These are phyloP conservation scores for Lepidochrysops patricia DNA, from an alignment of 2,888 invertebrate genomes.

Conservation along the genomic window DNA sequence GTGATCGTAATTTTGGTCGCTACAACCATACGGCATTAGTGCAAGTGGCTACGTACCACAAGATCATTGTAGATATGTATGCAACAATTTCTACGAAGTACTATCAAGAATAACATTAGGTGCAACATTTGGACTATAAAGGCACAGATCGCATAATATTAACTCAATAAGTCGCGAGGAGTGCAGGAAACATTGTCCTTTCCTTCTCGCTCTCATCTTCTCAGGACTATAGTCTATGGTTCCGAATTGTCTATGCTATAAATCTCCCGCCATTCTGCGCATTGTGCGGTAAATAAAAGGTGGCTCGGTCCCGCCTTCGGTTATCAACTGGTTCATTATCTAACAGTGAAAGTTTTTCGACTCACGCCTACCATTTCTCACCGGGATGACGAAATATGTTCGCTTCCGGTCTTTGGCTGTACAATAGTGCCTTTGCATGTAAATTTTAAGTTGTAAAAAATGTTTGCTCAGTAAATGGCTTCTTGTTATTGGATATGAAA, in stretches of 20 bases:
- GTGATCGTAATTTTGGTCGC: no score
- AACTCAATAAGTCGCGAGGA: neutral
- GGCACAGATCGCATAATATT: no score
- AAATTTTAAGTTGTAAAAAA: neutral
- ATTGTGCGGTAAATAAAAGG: conserved; percentile 3
- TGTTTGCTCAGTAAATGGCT: neutral
- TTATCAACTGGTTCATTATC: conserved; percentile 30
- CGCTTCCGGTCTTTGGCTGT: neutral
- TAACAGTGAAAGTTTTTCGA: conserved; percentile 29
- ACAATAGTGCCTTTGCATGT: neutral
- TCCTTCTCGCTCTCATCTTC: neutral
- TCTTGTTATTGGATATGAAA: no score
- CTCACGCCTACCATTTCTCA: conserved; percentile 13
- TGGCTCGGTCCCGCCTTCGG: conserved; percentile 12
- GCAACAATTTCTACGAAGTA: no score
- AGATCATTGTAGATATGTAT: no score
- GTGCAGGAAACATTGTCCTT: neutral
- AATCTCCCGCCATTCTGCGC: neutral
- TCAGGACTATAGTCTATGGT: neutral
- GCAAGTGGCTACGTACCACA: no score
- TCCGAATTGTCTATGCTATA: no score
- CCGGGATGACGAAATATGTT: conserved; percentile 8
- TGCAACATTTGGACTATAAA: no score
- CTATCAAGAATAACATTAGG: no score
- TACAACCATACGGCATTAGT: no score